phyloP scores from a whole-genome alignment of 2,797 vertebrate species.

The Galagoides demidoff region DNA sequence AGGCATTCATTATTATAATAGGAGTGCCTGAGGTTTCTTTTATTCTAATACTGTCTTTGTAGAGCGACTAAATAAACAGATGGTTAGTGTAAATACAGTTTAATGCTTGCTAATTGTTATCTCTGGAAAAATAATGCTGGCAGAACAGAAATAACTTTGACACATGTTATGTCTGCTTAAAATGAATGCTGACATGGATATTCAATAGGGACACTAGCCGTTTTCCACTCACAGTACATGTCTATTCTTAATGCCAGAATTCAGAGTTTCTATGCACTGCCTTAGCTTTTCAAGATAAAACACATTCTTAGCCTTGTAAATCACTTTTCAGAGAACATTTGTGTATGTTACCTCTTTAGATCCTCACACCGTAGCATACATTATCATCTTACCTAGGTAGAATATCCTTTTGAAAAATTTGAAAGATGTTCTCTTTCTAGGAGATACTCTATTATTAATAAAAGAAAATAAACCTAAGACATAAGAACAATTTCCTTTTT shows the following conservation, averaged over 20 bases:
- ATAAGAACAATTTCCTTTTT: background rate
- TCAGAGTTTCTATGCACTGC: background rate
- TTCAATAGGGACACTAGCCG: background rate
- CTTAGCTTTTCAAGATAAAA: background rate
- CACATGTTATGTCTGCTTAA: background rate
- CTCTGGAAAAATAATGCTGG: constrained; percentile 7
- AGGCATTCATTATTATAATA: constrained; percentile 38
- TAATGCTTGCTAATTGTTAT: constrained; percentile 41
- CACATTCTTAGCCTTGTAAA: background rate
- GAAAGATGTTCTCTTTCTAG: background rate
- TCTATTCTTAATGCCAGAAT: background rate
- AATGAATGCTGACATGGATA: background rate
- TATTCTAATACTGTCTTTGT: constrained; percentile 53
- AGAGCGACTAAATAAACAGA: constrained; percentile 33
- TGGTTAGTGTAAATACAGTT: background rate
- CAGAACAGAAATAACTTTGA: background rate
- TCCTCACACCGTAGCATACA: background rate
- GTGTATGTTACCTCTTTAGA: background rate
- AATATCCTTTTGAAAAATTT: background rate
- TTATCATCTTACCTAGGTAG: background rate
- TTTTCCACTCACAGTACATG: background rate
- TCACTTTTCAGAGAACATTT: background rate
- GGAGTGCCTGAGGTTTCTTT: background rate
- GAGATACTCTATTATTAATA: background rate
- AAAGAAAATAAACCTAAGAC: background rate